Evolutionary conservation across 2,797 vertebrate genomes (phyloP), one percentile per base, ranked within the genome.

Genomic region (Sebastes reedi): DNA sequence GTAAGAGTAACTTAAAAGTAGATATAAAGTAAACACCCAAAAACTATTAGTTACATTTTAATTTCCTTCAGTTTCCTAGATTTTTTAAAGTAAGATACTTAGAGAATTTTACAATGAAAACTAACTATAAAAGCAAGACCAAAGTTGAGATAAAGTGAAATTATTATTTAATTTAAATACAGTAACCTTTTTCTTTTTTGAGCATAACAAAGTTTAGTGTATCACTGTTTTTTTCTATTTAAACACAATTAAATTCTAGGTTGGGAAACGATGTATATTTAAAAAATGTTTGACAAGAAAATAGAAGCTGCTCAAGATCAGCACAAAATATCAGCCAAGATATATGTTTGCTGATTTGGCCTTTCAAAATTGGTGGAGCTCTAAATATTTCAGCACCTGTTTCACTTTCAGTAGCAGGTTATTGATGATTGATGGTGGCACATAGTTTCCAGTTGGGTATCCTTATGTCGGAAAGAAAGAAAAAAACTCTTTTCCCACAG

Each of bases 351-450:
- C 20, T 68, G 46, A 81, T 79, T 65, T 22, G 39, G 25, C 50
- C 10, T 77, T 60, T 77, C 18, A 7, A 61, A 69, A 60, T 20
- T n/a, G 34, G 4, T 34, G 24, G 68, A 81, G 69, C 56, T 22
- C 7, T 46, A 13, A 70, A 71, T 64, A 73, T 79, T 77, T 83
- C 79, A 72, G 67, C 84, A 87, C 89, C 82, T 87, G 74, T 64
- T 81, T 72, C 39, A 20, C 25, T 67, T 87, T 87, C 87, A 79
- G 88, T 90, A 85, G 88, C 87, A 85, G 67, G 65, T 90, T 91
- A 85, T 87, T 61, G 70, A 70, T 91, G 86, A 92, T 82, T 80
- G 83, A 92, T 81, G 67, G 46, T 78, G 84, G 88, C 72, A 77
- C 84, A 50, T 50, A 62, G 72, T 89, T 89, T 75, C 73, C 84